phyloP scores from a whole-genome alignment of 1,140 invertebrate genomes.

The Bombyx mandarina region DNA sequence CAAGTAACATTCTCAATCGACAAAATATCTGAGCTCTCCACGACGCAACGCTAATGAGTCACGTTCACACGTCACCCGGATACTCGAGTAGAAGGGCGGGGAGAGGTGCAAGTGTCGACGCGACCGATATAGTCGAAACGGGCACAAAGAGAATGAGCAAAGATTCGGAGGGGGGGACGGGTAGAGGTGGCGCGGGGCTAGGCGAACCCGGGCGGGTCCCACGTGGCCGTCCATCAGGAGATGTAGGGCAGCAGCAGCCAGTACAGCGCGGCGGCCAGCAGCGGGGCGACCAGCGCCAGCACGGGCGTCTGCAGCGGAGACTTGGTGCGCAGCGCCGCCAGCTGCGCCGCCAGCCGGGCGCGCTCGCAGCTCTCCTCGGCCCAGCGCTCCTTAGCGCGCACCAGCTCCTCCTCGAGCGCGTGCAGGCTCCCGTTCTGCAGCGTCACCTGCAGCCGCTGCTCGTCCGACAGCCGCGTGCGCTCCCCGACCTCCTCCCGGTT shows the following conservation, averaged over 20 bases:
- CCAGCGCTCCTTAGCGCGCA: conserved; percentile 64
- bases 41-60: no score
- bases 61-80: no score
- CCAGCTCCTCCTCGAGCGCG: conserved; percentile 65
- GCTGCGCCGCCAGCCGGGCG: conserved; percentile 49
- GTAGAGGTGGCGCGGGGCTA: conserved; percentile 25
- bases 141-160: conserved; percentile 12
- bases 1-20: no score
- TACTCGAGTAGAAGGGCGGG: conserved; percentile 2
- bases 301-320: conserved; percentile 21
- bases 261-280: conserved; percentile 42
- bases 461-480: conserved; percentile 44
- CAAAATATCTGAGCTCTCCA: no score
- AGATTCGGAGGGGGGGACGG: conserved; percentile 7
- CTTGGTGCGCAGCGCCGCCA: conserved; percentile 38
- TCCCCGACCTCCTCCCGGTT: conserved; percentile 22
- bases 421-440: conserved; percentile 52
- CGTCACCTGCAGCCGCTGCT: conserved; percentile 40
- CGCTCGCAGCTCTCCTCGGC: conserved; percentile 50
- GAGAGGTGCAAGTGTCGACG: conserved; percentile 6
- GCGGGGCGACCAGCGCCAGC: conserved; percentile 37
- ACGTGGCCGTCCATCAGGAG: conserved; percentile 69
- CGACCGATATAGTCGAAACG: conserved; percentile 7
- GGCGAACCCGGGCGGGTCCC: conserved; percentile 63
- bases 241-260: conserved; percentile 50